These are phyloP conservation scores for Cremastinae sp. DNA, from an alignment of 2,888 invertebrate species.

Conservation along the genomic window DNA sequence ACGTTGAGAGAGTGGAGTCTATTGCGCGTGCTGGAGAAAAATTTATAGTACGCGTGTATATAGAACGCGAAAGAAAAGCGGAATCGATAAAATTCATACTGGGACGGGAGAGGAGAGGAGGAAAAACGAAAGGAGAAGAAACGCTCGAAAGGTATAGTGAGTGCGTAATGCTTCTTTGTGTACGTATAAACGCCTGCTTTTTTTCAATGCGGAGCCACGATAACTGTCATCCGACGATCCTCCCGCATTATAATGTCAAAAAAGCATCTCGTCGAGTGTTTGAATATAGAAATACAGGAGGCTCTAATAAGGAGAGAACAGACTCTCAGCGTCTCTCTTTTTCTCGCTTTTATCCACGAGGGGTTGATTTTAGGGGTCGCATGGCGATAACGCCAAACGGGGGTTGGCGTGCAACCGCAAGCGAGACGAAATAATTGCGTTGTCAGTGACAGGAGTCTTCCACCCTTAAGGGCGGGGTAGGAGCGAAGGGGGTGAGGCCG, in stretches of 20 bases:
- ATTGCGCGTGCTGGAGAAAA: conserved; percentile 13
- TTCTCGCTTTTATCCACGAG: conserved; percentile 14
- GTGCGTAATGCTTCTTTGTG: conserved; percentile 33
- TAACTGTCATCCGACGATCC: conserved; percentile 69
- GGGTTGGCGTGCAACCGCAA: conserved; percentile 70
- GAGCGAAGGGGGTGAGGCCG: conserved; percentile 62
- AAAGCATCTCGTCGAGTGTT: conserved; percentile 52
- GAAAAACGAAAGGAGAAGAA: conserved; percentile 34
- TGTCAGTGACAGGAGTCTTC: conserved; percentile 75
- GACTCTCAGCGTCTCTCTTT: conserved; percentile 24
- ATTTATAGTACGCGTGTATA: not conserved
- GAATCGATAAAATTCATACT: conserved; percentile 46
- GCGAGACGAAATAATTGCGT: conserved; percentile 75
- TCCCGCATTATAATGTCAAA: conserved; percentile 63
- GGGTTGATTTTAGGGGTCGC: conserved; percentile 58
- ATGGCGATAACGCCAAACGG: conserved; percentile 60
- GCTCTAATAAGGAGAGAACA: too few species aligned
- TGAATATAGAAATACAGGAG: conserved; percentile 21
- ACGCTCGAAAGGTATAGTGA: conserved; percentile 33
- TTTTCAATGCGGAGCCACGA: conserved; percentile 47
- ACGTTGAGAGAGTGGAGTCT: conserved; percentile 17
- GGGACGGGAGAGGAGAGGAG: not conserved
- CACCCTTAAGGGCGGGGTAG: too few species aligned
- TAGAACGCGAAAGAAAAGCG: not conserved
- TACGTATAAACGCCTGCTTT: conserved; percentile 31